Conservation (phyloP, 2,113 vertebrate species). For the Arenaria interpres region DNA sequence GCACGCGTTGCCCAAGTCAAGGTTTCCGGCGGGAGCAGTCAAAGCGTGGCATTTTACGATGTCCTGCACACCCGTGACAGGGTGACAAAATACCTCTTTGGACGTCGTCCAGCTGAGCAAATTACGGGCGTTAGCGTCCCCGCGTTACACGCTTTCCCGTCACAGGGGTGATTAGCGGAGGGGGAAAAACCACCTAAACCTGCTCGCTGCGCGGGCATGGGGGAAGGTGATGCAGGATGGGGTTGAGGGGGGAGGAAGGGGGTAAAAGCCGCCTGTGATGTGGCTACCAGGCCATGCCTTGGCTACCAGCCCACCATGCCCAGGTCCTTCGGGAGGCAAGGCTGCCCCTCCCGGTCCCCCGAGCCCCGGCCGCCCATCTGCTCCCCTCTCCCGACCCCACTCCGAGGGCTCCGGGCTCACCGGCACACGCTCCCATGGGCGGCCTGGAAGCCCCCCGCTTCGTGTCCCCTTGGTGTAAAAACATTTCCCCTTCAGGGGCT, state of each 20-base stretch:
- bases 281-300: neutral
- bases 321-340: no score
- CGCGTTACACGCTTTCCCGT: neutral
- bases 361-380: no score
- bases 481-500: neutral
- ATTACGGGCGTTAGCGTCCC: neutral
- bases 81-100: slow-evolving; percentile 22
- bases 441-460: neutral
- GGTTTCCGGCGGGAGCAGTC: slow-evolving; percentile 25
- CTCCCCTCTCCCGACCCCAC: accelerated
- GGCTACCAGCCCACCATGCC: neutral
- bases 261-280: neutral
- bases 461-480: neutral
- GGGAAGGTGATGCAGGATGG: neutral
- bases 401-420: neutral
- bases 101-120: slow-evolving; percentile 1
- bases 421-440: neutral
- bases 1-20: neutral
- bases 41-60: slow-evolving; percentile 27
- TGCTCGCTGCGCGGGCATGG: neutral
- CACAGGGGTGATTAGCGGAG: neutral
- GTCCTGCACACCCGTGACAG: neutral
- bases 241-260: no score
- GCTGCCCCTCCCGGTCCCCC: accelerated
- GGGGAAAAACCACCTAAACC: neutral